These are phyloP conservation scores for Rhynchopsitta pachyrhyncha DNA, from an alignment of 2,113 vertebrate genomes.

Conservation along the genomic window DNA sequence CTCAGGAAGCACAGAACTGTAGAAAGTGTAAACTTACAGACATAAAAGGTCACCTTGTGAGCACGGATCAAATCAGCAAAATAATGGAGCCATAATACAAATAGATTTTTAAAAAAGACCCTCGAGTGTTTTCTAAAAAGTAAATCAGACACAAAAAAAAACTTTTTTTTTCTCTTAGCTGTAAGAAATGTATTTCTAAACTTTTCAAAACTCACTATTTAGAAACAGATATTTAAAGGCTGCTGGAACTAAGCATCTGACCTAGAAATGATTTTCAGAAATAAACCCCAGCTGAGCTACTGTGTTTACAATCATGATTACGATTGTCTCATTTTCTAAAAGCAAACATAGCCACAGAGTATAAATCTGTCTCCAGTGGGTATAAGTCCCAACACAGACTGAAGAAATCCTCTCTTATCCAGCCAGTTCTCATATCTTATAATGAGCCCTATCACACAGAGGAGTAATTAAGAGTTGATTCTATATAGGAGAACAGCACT, in stretches of 20 bases:
- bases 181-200: not conserved
- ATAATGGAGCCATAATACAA: not conserved
- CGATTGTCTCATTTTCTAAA: slow-evolving; percentile 47
- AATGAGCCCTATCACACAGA: slow-evolving; percentile 46
- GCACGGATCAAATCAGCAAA: not conserved
- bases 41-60: not conserved
- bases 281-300: slow-evolving; percentile 49
- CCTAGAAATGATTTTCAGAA: slow-evolving; percentile 67
- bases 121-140: not conserved
- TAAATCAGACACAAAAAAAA: not conserved
- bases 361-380: slow-evolving; percentile 33
- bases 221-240: slow-evolving; percentile 4
- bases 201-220: not conserved
- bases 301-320: slow-evolving; percentile 56
- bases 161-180: not conserved
- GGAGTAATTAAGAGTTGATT: slow-evolving; percentile 50
- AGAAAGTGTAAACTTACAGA: not conserved
- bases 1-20: not conserved
- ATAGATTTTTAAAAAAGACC: not conserved
- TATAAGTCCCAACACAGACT: not conserved
- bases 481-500: not conserved
- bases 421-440: slow-evolving; percentile 40
- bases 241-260: slow-evolving; percentile 44
- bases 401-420: slow-evolving; percentile 54
- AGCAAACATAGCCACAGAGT: slow-evolving; percentile 45